Percentiles rank a stretch among this genome's conserved stretches.
These are phyloP conservation scores for Aradus depressus DNA, from an alignment of 2,888 invertebrate genomes.

Conservation along the genomic window DNA sequence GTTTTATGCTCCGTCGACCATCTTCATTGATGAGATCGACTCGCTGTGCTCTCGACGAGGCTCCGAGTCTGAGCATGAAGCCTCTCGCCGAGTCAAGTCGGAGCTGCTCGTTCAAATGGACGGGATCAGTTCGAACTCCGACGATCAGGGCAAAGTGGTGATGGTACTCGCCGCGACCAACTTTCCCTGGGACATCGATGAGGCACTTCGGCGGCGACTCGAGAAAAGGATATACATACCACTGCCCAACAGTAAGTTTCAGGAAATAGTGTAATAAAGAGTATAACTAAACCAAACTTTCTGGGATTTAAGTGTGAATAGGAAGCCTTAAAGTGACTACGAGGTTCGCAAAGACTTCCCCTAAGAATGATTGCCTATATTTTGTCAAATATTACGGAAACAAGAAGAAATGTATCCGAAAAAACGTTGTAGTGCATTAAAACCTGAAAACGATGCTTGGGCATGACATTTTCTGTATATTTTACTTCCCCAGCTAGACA, in stretches of 20 bases:
- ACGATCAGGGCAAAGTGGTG: constrained; percentile 60
- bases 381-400: too few relatives aligned
- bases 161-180: constrained; percentile 98
- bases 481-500: too few relatives aligned
- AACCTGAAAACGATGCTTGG: too few relatives aligned
- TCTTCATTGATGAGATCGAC: constrained; percentile 99
- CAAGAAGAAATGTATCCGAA: too few relatives aligned
- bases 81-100: constrained; percentile 90
- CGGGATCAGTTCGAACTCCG: constrained; percentile 60
- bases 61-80: constrained; percentile 94
- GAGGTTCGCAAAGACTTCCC: too few relatives aligned
- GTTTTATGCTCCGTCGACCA: constrained; percentile 95
- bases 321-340: too few relatives aligned
- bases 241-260: constrained; percentile 64
- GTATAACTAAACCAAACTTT: too few relatives aligned
- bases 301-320: too few relatives aligned
- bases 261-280: too few relatives aligned
- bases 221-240: constrained; percentile 98
- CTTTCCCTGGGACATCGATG: constrained; percentile 98
- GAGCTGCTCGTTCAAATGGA: constrained; percentile 98
- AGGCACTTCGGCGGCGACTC: constrained; percentile 81
- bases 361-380: too few relatives aligned
- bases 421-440: too few relatives aligned
- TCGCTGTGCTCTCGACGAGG: constrained; percentile 91
- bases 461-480: too few relatives aligned